Percentiles rank a stretch among this genome's conserved stretches.
phyloP scores from a whole-genome alignment of 2,113 vertebrate genomes.

The Hippocampus zosterae region DNA sequence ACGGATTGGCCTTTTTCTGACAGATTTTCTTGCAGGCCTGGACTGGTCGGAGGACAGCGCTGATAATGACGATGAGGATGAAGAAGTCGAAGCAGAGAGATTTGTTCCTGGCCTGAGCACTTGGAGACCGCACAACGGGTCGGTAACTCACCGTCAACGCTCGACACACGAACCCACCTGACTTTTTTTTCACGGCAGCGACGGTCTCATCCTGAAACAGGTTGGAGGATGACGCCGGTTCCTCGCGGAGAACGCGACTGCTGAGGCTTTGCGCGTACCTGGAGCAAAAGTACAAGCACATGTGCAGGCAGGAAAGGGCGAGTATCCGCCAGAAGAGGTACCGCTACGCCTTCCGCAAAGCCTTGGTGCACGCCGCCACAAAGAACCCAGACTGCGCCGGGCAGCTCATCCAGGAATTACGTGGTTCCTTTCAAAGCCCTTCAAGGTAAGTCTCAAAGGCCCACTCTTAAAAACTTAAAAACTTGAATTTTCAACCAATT shows the following conservation, averaged over 20 bases:
- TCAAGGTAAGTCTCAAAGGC: conserved; percentile 69
- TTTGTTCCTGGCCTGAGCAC: conserved; percentile 80
- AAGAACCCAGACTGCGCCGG: conserved; percentile 85
- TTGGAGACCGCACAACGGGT: conserved; percentile 76
- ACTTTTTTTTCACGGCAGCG: background rate
- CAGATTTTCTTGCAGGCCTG: conserved; percentile 75
- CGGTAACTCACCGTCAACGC: conserved; percentile 5
- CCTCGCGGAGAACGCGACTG: conserved; percentile 86
- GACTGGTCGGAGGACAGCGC: conserved; percentile 99
- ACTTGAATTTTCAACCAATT: background rate
- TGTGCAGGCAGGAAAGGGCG: conserved; percentile 92
- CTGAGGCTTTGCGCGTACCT: conserved; percentile 95
- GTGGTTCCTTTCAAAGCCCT: conserved; percentile 66
- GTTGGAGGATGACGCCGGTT: conserved; percentile 73
- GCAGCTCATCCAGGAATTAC: conserved; percentile 83
- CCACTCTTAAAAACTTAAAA: background rate
- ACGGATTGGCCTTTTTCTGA: conserved; percentile 31
- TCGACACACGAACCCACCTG: too few relatives aligned
- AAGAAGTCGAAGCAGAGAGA: conserved; percentile 78
- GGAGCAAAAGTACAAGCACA: conserved; percentile 96
- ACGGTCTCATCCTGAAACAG: conserved; percentile 19
- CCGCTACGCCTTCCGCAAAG: conserved; percentile 88
- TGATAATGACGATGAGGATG: conserved; percentile 75
- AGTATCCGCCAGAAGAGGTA: conserved; percentile 90
- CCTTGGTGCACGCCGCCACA: conserved; percentile 90